These are phyloP conservation scores for Melanotaenia pygmaea DNA, from an alignment of 2,797 vertebrate species.

Conservation along the genomic window DNA sequence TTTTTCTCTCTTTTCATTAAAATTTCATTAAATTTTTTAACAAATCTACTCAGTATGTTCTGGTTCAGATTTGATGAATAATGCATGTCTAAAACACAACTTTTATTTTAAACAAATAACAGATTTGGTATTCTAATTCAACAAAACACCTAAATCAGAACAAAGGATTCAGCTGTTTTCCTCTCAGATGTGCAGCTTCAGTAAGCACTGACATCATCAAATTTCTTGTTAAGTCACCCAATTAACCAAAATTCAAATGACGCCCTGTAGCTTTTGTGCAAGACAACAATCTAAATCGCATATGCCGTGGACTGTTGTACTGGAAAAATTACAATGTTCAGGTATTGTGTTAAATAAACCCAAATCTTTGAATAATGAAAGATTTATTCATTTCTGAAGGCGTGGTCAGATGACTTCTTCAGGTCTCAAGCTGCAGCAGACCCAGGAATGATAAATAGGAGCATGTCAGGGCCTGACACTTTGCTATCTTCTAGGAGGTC, in stretches of 20 bases:
- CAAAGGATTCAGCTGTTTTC: conserved; percentile 20
- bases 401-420: conserved; percentile 34
- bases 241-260: conserved; percentile 41
- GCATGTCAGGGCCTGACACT: conserved; percentile 52
- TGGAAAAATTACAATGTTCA: conserved; percentile 17
- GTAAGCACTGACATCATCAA: conserved; percentile 27
- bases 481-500: conserved; percentile 49
- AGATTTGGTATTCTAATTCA: conserved; percentile 4
- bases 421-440: conserved; percentile 25
- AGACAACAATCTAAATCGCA: conserved; percentile 39
- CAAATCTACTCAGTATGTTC: neutral
- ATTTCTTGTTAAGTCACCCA: conserved; percentile 26
- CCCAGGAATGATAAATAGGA: conserved; percentile 51
- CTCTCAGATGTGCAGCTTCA: conserved; percentile 17
- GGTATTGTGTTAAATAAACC: conserved; percentile 38
- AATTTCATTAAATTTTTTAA: conserved; percentile 19
- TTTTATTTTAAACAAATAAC: conserved; percentile 2
- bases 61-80: neutral
- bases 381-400: conserved; percentile 37
- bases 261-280: conserved; percentile 28
- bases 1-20: neutral
- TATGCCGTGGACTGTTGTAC: neutral
- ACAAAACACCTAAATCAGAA: conserved; percentile 32
- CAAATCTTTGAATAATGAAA: conserved; percentile 21
- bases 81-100: neutral